Base-by-base conservation (phyloP, 2,888 invertebrate genomes). In the Nymphalis polychloros region DNA sequence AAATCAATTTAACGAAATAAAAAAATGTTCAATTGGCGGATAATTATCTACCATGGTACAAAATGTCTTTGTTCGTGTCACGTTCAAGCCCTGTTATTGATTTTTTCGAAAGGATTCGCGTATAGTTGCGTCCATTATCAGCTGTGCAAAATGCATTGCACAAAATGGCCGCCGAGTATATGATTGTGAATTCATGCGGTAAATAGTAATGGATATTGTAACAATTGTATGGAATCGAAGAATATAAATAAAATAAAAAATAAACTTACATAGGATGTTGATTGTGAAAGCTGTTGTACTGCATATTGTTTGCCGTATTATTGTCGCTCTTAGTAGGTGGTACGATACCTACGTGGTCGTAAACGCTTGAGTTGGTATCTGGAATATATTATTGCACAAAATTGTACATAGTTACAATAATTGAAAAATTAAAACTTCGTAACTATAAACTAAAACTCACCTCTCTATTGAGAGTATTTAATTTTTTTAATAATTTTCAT, bases 211-310 rank as follows among this genome's bases (percentile, higher is more conserved):
- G 41, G 41, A 41, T 41, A 41, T 41, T 41, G 3, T 41, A 41
- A 41, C 41, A 13, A 41, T 41, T 41, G 13, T 41, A 4, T 4
- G 13, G 4, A 35, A 52, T 17, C 49, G n/a, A 3, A 23, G 35
- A 20, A 66, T 48, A 16, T 59, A 62, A 64, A n/a, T n/a, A n/a
- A 49, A 59, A 31, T 49, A 48, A 17, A 55, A 31, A 20, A 60
- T 57, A 61, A 47, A 72, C 92, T 89, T 85, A 93, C 93, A 93
- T 92, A 57, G 90, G 92, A 81, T 92, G 93, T 81, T 92, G 93
- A 79, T 91, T 92, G 75, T 89, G 92, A 78, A 92, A 92, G 78
- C 90, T 90, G 89, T 92, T 92, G 84, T 91, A 93, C 88, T 93
- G 93, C 93, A 93, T 93, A 78, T 63, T 69, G n/a, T n/a, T n/a